Percentiles rank a stretch among this genome's conserved stretches.
These are phyloP conservation scores for Esox masquinongy DNA, from an alignment of 2,797 vertebrate genomes.

Conservation along the genomic window DNA sequence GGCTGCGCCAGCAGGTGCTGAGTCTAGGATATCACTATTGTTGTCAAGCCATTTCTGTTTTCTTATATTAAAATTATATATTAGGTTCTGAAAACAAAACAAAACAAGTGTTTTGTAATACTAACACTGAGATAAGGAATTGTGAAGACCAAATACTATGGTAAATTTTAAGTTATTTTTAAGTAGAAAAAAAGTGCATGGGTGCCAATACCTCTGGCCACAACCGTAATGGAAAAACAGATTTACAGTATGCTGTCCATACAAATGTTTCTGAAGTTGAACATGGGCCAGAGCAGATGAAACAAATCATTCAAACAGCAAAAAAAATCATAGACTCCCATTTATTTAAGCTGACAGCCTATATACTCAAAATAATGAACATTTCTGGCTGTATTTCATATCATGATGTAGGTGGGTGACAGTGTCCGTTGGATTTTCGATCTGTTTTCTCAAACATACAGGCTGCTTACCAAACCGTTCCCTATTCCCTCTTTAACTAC, in stretches of 20 bases:
- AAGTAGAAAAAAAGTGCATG: too few species aligned
- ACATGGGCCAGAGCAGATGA: background rate
- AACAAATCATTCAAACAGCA: constrained; percentile 31
- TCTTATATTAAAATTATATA: too few species aligned
- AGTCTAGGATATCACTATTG: too few species aligned
- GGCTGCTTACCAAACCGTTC: background rate
- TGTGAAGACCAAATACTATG: too few species aligned
- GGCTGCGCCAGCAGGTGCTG: too few species aligned
- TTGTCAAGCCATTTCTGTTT: too few species aligned
- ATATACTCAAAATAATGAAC: constrained; percentile 35
- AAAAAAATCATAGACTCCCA: constrained; percentile 29
- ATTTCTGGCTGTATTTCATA: constrained; percentile 39
- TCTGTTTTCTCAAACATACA: background rate
- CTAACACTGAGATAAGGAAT: too few species aligned
- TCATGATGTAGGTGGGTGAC: constrained; percentile 27
- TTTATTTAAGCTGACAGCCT: constrained; percentile 43
- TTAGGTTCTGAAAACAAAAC: too few species aligned
- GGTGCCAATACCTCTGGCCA: too few species aligned
- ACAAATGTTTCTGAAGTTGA: background rate
- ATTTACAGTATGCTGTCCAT: background rate
- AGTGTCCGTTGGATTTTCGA: background rate
- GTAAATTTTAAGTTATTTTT: too few species aligned
- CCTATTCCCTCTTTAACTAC: background rate
- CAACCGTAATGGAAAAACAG: background rate
- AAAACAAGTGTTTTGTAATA: too few species aligned